Base-by-base conservation (phyloP, 2,113 vertebrate genomes). In the Trogon melanurus region DNA sequence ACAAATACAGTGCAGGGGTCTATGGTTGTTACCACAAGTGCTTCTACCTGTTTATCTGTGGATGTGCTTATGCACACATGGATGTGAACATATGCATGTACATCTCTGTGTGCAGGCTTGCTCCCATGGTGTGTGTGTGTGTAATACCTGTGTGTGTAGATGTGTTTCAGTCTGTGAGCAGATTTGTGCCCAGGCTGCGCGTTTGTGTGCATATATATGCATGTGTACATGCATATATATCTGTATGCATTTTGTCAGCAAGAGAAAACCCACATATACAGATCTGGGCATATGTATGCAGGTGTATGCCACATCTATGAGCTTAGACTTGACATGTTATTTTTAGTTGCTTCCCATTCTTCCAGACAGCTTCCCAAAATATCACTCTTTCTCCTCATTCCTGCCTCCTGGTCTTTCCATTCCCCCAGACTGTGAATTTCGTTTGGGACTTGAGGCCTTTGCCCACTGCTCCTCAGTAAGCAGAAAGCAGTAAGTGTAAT, bases 401-500 rank as follows among this genome's bases (percentile, higher is more conserved):
- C 58, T 80, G 60, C 27, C 16, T 85, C 56, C 25, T 3, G 3
- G 0, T 73, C 14, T 51, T 74, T 11, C 38, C 16, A 27, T 79
- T 89, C 58, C 41, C 38, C 26, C 5, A 72, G 47, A 73, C 16
- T 50, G 21, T 26, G 50, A 65, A 41, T 92, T 94, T 87, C 95
- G 70, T 54, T 30, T 4, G 5, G 62, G 82, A 50, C 78, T 60
- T 44, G 30, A 91, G 61, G 89, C 69, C 85, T 86, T 73, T 87
- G 87, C 82, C 81, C 75, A 38, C 53, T 75, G 51, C 51, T 93
- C 19, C 82, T 97, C 71, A 32, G 89, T 19, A 81, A 85, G 60
- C 90, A 95, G 83, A 94, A 92, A 97, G 78, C 94, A 96, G 56
- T 93, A 94, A 95, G 83, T 66, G 66, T 50, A 93, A 53, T 96